Percentiles rank a stretch among this genome's conserved stretches.
Evolutionary conservation across 2,888 invertebrate genomes (phyloP).

Genomic region (Stomorhina lunata): DNA sequence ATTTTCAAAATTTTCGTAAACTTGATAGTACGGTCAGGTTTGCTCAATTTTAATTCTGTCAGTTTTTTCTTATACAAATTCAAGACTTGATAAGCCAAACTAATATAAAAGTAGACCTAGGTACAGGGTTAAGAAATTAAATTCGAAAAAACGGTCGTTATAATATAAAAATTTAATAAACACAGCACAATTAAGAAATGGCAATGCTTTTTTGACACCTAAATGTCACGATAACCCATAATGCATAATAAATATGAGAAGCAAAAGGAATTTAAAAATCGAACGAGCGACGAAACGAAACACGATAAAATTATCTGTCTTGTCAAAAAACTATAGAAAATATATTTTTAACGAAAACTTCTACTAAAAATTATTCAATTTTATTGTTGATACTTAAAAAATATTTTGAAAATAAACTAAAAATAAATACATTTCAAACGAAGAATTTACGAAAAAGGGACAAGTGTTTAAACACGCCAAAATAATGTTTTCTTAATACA

Average conservation of each 20-base stretch:
- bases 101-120: not conserved
- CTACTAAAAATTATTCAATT: not conserved
- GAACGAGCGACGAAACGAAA: slow-evolving; percentile 68
- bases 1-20: no score
- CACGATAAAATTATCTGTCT: slow-evolving; percentile 65
- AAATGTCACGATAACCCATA: slow-evolving; percentile 42
- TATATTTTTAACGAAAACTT: slow-evolving; percentile 39
- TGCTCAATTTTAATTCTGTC: no score
- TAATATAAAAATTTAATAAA: not conserved
- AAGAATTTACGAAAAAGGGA: not conserved
- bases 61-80: no score
- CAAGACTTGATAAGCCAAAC: not conserved
- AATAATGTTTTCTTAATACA: slow-evolving; percentile 44
- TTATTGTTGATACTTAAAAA: not conserved
- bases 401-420: not conserved
- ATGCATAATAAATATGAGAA: slow-evolving; percentile 17
- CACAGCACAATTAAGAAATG: not conserved
- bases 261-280: slow-evolving; percentile 56
- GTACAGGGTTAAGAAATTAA: not conserved
- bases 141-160: not conserved
- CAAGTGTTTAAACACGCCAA: slow-evolving; percentile 25
- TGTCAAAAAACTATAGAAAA: slow-evolving; percentile 57
- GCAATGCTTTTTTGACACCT: slow-evolving; percentile 24
- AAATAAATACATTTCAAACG: not conserved
- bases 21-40: no score